These are phyloP conservation scores for Lampropteryx suffumata DNA, from an alignment of 2,888 invertebrate species.

Conservation along the genomic window DNA sequence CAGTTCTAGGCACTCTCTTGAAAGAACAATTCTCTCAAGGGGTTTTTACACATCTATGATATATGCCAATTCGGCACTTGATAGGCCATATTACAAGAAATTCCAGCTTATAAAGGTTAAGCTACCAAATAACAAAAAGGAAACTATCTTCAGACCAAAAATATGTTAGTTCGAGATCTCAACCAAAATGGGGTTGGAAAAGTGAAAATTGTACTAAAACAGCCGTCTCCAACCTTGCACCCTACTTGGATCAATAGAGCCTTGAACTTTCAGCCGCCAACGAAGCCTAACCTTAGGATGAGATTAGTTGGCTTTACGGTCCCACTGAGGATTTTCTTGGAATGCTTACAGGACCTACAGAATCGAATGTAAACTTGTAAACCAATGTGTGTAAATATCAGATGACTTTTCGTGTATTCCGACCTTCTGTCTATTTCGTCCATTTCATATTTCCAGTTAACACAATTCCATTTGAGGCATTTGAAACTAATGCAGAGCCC, in stretches of 20 bases:
- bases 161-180: slow-evolving; percentile 6
- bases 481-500: too few species aligned
- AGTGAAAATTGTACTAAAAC: slow-evolving; percentile 51
- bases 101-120: too few species aligned
- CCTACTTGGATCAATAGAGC: slow-evolving; percentile 69
- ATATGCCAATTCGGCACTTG: too few species aligned
- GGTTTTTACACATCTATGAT: too few species aligned
- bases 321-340: slow-evolving; percentile 13
- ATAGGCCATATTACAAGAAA: too few species aligned
- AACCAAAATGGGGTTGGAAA: slow-evolving; percentile 31
- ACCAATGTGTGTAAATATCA: not conserved
- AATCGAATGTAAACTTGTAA: slow-evolving; percentile 13
- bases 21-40: too few species aligned
- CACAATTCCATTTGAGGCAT: too few species aligned
- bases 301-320: slow-evolving; percentile 18
- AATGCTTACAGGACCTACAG: slow-evolving; percentile 14
- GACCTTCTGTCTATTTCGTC: too few species aligned
- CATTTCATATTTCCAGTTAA: too few species aligned
- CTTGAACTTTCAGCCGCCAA: slow-evolving; percentile 63
- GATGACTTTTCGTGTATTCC: too few species aligned
- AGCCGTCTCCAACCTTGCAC: slow-evolving; percentile 59
- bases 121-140: too few species aligned
- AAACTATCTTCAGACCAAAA: slow-evolving; percentile 5
- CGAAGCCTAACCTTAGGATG: slow-evolving; percentile 31
- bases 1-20: too few species aligned